A percentile compares a stretch with the other conserved stretches of the same genome.
phyloP scores from a whole-genome alignment of 2,888 invertebrate species.

The Drepanosiphum platanoidis region DNA sequence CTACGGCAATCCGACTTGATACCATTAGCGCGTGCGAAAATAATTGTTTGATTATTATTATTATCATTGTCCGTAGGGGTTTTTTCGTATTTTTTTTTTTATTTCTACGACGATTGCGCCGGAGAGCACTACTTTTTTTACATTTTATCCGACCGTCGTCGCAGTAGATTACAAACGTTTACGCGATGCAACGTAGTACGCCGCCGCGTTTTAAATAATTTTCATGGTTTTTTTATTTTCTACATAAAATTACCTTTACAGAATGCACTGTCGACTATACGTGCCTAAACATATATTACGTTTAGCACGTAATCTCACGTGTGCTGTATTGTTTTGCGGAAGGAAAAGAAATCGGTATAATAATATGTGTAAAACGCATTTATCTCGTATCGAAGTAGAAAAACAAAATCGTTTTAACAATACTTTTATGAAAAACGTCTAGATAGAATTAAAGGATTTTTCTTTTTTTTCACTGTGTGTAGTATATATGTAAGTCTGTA shows the following conservation, averaged over 20 bases:
- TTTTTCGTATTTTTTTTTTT: neutral
- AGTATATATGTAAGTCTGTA: neutral
- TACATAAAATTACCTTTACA: no score
- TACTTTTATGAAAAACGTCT: constrained; percentile 41
- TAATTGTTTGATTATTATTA: neutral
- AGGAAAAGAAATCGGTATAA: neutral
- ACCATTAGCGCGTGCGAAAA: neutral
- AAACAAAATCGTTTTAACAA: constrained; percentile 29
- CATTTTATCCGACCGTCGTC: no score
- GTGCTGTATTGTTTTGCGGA: neutral
- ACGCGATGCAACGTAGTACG: no score
- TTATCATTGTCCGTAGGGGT: no score
- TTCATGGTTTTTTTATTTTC: no score
- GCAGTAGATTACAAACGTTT: no score
- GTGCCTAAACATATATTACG: no score
- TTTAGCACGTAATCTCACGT: neutral
- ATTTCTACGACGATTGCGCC: no score
- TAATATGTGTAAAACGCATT: neutral
- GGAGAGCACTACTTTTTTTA: no score
- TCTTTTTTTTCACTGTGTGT: neutral
- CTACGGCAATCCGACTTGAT: neutral
- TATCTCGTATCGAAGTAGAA: neutral
- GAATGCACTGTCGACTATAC: neutral
- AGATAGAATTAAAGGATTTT: constrained; percentile 28
- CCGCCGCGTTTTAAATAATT: no score